These are phyloP conservation scores for Tryphoninae sp. DNA, from an alignment of 2,888 invertebrate species.

Conservation along the genomic window DNA sequence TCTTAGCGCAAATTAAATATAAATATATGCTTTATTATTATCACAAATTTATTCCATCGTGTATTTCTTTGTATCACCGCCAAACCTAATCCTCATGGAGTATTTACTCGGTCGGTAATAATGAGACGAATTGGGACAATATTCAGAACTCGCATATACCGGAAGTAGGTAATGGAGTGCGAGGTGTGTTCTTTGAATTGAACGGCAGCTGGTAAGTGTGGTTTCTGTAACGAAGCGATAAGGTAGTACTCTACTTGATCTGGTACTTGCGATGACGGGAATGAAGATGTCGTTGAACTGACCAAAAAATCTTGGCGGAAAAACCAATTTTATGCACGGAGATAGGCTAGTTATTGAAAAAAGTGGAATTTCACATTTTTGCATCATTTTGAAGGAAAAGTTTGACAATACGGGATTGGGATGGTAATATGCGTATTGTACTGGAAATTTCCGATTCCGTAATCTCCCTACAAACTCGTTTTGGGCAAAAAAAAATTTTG, in stretches of 20 bases:
- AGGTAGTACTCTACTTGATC: neutral
- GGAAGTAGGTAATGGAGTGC: neutral
- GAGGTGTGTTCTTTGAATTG: neutral
- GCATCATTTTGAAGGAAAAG: too few species aligned
- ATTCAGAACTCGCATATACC: neutral
- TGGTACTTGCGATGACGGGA: neutral
- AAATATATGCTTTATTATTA: constrained; percentile 49
- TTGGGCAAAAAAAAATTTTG: too few species aligned
- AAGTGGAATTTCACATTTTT: neutral
- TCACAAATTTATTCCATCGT: neutral
- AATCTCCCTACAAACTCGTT: too few species aligned
- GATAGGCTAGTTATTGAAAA: neutral
- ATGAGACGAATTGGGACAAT: too few species aligned
- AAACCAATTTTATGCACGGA: neutral
- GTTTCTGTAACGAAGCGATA: neutral
- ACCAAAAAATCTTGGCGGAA: neutral
- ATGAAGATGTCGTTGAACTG: neutral
- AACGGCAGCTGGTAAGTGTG: neutral
- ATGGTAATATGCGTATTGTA: too few species aligned
- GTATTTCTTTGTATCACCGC: neutral
- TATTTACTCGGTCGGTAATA: neutral
- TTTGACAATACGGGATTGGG: too few species aligned
- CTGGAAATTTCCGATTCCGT: too few species aligned
- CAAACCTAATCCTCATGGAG: neutral
- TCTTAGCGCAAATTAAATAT: constrained; percentile 61